Percentiles rank a stretch among this genome's conserved stretches.
These are phyloP conservation scores for Forbesichthys papilliferus DNA, from an alignment of 2,113 vertebrate species.

Conservation along the genomic window DNA sequence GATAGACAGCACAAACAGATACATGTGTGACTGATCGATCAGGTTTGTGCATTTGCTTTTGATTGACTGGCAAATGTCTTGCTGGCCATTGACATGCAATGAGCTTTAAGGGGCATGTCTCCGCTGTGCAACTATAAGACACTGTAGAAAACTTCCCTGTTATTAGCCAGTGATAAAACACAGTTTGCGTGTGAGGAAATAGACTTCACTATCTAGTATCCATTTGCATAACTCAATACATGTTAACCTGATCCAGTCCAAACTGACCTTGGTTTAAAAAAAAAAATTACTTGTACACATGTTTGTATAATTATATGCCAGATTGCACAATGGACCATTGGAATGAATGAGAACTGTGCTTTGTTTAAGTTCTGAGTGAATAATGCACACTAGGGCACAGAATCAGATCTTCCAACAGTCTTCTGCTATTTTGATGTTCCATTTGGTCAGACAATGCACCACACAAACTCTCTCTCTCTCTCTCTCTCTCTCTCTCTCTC, in stretches of 20 bases:
- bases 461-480: too few relatives aligned
- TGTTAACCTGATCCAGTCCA: neutral
- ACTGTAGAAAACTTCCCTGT: neutral
- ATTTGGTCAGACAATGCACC: neutral
- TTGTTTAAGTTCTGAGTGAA: slow-evolving; percentile 48
- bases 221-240: neutral
- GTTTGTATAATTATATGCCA: slow-evolving; percentile 32
- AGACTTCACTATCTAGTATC: neutral
- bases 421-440: neutral
- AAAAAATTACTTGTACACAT: neutral
- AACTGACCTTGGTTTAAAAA: neutral
- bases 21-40: slow-evolving; percentile 36
- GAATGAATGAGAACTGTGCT: slow-evolving; percentile 32
- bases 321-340: slow-evolving; percentile 41
- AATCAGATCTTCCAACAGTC: too few relatives aligned
- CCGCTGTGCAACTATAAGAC: too few relatives aligned
- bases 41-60: slow-evolving; percentile 1
- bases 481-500: too few relatives aligned
- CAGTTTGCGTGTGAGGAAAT: too few relatives aligned
- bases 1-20: slow-evolving; percentile 36
- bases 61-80: slow-evolving; percentile 8
- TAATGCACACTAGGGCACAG: slow-evolving; percentile 23
- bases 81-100: slow-evolving; percentile 1
- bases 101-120: neutral
- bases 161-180: too few relatives aligned